Conservation (phyloP, 2,888 invertebrate species). For the Amphiduros pacificus region DNA sequence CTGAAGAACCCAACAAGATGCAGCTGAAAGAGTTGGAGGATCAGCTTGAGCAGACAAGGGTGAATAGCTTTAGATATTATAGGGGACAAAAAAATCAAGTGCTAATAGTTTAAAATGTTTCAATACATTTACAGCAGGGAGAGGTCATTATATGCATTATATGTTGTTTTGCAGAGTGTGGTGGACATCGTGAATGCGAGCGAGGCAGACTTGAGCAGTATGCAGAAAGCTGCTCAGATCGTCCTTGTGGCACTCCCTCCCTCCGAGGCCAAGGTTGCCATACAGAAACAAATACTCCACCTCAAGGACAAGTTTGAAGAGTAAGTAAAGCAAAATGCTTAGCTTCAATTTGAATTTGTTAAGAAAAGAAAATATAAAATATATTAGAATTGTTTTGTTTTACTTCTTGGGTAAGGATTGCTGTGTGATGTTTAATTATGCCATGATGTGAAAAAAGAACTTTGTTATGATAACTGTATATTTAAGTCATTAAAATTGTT, state of each 20-base stretch:
- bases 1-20: background rate
- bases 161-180: conserved; percentile 4
- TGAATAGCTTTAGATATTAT: background rate
- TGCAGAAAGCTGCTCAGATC: conserved; percentile 41
- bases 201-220: conserved; percentile 26
- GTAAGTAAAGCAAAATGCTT: conserved; percentile 34
- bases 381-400: too few relatives aligned
- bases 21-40: background rate
- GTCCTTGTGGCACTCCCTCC: conserved; percentile 44
- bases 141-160: background rate
- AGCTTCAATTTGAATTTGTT: too few relatives aligned
- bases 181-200: conserved; percentile 4
- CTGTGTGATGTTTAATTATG: too few relatives aligned
- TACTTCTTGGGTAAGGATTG: too few relatives aligned
- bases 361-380: too few relatives aligned
- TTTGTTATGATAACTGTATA: too few relatives aligned
- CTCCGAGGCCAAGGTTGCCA: conserved; percentile 46
- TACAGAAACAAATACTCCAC: conserved; percentile 43
- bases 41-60: background rate
- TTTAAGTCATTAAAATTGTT: too few relatives aligned
- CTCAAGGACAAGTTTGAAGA: conserved; percentile 47
- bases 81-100: background rate
- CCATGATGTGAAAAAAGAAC: too few relatives aligned
- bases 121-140: too few relatives aligned
- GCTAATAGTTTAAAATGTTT: too few relatives aligned